A percentile compares a stretch with the other conserved stretches of the same genome.
Conservation (phyloP, 2,888 invertebrate genomes). For the Cryptops parisi region DNA sequence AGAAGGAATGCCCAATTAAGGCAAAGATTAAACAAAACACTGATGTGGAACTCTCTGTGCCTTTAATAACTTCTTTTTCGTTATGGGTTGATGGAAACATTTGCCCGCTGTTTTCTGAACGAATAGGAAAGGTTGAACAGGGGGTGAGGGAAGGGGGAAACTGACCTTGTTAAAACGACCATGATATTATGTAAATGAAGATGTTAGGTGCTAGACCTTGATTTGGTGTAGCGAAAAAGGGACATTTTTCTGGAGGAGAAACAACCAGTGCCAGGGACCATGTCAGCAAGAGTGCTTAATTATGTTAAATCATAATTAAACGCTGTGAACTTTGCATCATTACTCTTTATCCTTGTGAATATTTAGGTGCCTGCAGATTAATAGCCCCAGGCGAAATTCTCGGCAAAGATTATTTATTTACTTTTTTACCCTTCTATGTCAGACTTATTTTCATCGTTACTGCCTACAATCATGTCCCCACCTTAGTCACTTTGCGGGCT, state of each 20-base stretch:
- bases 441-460: too few relatives aligned
- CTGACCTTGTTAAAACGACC: background rate
- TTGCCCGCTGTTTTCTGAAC: background rate
- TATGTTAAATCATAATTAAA: background rate
- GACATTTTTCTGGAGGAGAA: background rate
- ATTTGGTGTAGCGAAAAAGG: background rate
- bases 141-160: background rate
- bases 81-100: background rate
- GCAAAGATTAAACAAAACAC: background rate
- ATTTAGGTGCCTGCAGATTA: background rate
- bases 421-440: too few relatives aligned
- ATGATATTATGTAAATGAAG: background rate
- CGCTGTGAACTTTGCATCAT: background rate
- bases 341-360: background rate
- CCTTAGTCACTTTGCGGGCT: too few relatives aligned
- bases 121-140: background rate
- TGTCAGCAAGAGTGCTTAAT: background rate
- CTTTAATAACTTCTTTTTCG: too few relatives aligned
- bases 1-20: background rate
- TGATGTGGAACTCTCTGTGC: background rate
- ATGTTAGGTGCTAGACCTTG: background rate
- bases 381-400: background rate
- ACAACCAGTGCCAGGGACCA: background rate
- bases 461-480: too few relatives aligned
- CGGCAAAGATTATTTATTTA: background rate